A percentile compares a stretch with the other conserved stretches of the same genome.
Conservation (phyloP, 2,888 invertebrate genomes). For the Dolomedes plantarius region DNA sequence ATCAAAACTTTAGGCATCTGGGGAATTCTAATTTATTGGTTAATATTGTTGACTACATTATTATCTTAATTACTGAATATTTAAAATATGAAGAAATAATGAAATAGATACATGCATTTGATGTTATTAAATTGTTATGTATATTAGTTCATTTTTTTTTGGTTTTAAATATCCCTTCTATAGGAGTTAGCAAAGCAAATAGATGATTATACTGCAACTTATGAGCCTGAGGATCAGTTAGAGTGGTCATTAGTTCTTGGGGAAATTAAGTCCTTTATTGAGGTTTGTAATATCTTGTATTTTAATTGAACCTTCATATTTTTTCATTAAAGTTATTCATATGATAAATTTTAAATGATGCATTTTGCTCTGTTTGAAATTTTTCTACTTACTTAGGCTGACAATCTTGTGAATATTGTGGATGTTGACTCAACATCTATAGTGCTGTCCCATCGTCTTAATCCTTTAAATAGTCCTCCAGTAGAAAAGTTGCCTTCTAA, state of each 20-base stretch:
- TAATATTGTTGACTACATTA: too few relatives aligned
- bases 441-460: conserved; percentile 90
- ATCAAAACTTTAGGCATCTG: too few relatives aligned
- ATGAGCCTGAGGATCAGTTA: conserved; percentile 96
- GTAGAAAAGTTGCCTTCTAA: conserved; percentile 91
- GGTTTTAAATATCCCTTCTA: too few relatives aligned
- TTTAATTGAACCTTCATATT: too few relatives aligned
- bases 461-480: conserved; percentile 88
- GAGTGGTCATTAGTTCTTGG: conserved; percentile 96
- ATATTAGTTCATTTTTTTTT: too few relatives aligned
- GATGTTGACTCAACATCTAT: conserved; percentile 90
- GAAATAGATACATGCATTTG: too few relatives aligned
- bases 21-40: too few relatives aligned
- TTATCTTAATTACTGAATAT: too few relatives aligned
- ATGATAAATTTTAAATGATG: background rate
- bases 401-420: conserved; percentile 90
- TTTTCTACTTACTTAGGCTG: conserved; percentile 80
- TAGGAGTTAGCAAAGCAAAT: conserved; percentile 94
- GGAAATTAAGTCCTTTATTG: conserved; percentile 95
- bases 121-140: too few relatives aligned
- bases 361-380: background rate
- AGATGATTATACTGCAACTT: conserved; percentile 94
- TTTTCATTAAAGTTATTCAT: background rate
- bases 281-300: conserved; percentile 76
- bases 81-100: too few relatives aligned